Base-by-base conservation (phyloP, 2,888 invertebrate species). In the Orthonevra nobilis region DNA sequence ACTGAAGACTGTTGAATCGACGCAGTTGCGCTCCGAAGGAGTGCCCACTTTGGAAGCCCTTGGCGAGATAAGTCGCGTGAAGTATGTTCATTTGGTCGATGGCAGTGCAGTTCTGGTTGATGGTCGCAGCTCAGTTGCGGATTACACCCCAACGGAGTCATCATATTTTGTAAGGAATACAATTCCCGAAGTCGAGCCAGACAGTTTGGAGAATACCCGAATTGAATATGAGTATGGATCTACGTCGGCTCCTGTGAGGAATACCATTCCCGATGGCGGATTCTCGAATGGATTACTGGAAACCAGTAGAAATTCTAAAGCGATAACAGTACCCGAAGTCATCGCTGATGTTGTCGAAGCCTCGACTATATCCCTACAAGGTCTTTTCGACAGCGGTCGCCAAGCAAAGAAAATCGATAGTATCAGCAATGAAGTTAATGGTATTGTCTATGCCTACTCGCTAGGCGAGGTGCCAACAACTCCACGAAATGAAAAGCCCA, bases 61-160 rank as follows among this genome's bases (percentile, higher is more conserved):
- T 74, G 93, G 93, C 40, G 93, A 92, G 86, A 92, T 94, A 0
- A 93, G 92, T 85, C 90, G 93, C 81, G 92, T 91, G 28, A 93
- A 92, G 82, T 90, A 92, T 14, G 93, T 94, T 10, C 93, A 93
- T 86, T 90, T 93, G 54, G 91, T 93, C 2, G 92, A 86, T 46
- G 85, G 86, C 38, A 85, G 86, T 32, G 85, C 85, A 28, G 85
- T 88, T 26, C 82, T 83, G 15, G 87, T 90, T 48, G 87, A 87
- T 63, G 88, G 89, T 1, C 87, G 86, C 48, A 89, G 89, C 81
- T 89, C 89, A 26, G 88, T 90, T 0, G 84, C 86, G 1, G 88
- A 89, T 63, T 89, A 88, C 44, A 88, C 86, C 7, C 86, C 87
- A n/a, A 86, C 87, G 6, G 88, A 87, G 38, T 79, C 85, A 0